Evolutionary conservation across 2,113 vertebrate genomes (phyloP).

Genomic region (Strix aluco): DNA sequence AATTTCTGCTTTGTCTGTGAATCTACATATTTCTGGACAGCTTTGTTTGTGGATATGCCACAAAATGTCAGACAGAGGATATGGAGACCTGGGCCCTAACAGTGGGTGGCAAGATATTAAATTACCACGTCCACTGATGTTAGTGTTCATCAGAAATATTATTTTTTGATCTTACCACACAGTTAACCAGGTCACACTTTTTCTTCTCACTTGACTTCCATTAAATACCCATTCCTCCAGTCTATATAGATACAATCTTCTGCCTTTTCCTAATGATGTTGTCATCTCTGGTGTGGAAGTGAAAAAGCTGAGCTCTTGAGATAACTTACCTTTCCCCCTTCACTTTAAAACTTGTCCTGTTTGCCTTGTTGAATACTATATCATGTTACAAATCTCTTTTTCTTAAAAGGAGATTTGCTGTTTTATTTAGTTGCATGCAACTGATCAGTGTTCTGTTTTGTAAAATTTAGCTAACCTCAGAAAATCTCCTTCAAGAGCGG

Average conservation of each 20-base stretch:
- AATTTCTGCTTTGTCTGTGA: slow-evolving; percentile 13
- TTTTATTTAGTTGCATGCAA: neutral
- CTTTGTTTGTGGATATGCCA: neutral
- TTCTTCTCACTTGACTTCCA: neutral
- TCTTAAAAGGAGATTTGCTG: neutral
- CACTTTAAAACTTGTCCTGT: neutral
- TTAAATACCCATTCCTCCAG: neutral
- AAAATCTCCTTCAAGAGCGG: neutral
- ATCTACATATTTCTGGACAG: slow-evolving; percentile 4
- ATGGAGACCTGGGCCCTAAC: neutral
- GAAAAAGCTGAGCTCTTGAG: neutral
- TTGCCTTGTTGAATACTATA: slow-evolving; percentile 27
- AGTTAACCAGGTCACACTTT: neutral
- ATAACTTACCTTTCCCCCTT: neutral
- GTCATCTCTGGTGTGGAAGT: neutral
- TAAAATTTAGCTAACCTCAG: neutral
- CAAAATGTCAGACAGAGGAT: neutral
- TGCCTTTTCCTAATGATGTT: neutral
- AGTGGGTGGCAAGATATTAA: neutral
- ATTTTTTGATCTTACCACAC: neutral
- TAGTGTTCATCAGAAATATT: neutral
- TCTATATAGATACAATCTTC: neutral
- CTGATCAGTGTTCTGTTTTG: neutral
- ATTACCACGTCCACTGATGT: neutral
- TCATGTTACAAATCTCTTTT: neutral